Conservation (phyloP, 1,140 invertebrate species). For the Carcinoscorpius rotundicauda region DNA sequence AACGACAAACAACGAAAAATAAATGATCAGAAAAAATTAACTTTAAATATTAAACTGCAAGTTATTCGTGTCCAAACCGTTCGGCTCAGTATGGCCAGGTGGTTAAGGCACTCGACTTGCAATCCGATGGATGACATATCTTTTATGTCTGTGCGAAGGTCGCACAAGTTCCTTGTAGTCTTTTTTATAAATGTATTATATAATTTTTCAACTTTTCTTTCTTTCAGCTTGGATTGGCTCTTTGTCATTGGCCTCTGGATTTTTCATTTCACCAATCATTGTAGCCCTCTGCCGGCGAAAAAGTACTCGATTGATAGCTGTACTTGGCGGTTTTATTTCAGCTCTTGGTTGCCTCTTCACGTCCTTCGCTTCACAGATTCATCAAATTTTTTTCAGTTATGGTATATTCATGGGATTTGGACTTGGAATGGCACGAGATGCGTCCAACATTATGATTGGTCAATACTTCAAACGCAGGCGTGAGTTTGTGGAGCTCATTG, state of each 20-base stretch:
- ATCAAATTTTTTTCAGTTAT: conserved; percentile 42
- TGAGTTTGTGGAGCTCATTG: conserved; percentile 75
- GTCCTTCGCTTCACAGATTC: conserved; percentile 53
- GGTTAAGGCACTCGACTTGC: too few relatives aligned
- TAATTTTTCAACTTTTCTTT: background rate
- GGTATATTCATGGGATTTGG: conserved; percentile 50
- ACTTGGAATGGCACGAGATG: conserved; percentile 66
- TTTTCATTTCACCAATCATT: conserved; percentile 67
- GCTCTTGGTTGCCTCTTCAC: conserved; percentile 77
- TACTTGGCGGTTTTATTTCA: conserved; percentile 70
- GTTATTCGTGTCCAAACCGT: too few relatives aligned
- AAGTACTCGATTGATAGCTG: conserved; percentile 72
- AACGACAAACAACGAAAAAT: too few relatives aligned
- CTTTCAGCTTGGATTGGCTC: conserved; percentile 44
- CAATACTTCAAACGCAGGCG: conserved; percentile 75
- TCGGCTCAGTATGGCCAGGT: too few relatives aligned
- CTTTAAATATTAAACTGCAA: too few relatives aligned
- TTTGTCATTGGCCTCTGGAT: conserved; percentile 62
- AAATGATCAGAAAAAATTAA: too few relatives aligned
- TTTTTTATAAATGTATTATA: background rate
- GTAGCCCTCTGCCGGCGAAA: conserved; percentile 72
- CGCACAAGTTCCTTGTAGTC: too few relatives aligned
- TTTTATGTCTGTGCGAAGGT: too few relatives aligned
- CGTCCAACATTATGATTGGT: conserved; percentile 76
- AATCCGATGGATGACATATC: too few relatives aligned